A percentile compares a stretch with the other conserved stretches of the same genome.
Conservation (phyloP, 1,140 invertebrate species). For the Aleiodes sp. region DNA sequence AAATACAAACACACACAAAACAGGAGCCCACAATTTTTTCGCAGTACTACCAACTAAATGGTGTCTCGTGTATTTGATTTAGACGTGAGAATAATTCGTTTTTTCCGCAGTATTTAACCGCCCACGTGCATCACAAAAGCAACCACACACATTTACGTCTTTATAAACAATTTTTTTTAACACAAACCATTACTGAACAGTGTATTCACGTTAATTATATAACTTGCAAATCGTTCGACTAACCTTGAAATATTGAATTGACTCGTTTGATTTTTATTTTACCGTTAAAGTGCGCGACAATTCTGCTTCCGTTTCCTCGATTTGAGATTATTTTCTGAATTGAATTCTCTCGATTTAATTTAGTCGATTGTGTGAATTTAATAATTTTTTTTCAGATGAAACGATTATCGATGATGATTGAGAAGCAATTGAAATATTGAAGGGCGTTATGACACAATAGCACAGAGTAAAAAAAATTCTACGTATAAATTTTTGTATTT, state of each 20-base stretch:
- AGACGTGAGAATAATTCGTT: too few species aligned
- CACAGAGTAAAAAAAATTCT: too few species aligned
- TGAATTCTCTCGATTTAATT: background rate
- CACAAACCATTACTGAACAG: background rate
- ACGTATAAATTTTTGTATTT: constrained; percentile 32
- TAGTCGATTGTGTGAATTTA: too few species aligned
- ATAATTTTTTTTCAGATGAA: background rate
- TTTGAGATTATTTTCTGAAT: background rate
- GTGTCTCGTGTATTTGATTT: constrained; percentile 9
- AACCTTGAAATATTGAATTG: background rate
- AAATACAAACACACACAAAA: too few species aligned
- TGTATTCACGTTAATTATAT: background rate
- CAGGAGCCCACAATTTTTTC: constrained; percentile 25
- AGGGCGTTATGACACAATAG: too few species aligned
- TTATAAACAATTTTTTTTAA: too few species aligned
- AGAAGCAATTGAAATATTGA: too few species aligned
- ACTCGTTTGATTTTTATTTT: background rate
- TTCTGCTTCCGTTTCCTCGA: background rate
- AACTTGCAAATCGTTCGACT: background rate
- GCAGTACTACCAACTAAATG: background rate
- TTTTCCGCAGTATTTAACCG: too few species aligned
- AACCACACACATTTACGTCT: too few species aligned
- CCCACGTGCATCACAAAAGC: too few species aligned
- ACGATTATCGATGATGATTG: too few species aligned
- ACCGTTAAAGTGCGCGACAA: too few species aligned